Base-by-base conservation (phyloP, 2,797 vertebrate species). In the Catostomus latipinnis region DNA sequence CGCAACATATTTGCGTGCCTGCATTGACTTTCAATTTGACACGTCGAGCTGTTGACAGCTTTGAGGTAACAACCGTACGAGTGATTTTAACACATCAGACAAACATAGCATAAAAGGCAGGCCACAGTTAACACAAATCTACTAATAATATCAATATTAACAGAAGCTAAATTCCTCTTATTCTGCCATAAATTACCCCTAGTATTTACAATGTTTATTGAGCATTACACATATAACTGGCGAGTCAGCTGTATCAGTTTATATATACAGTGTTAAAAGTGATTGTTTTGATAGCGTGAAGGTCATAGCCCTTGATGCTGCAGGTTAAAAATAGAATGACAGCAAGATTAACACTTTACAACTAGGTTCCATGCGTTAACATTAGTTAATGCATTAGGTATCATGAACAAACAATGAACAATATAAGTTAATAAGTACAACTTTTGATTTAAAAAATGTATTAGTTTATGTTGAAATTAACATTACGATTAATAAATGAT, bases 281-380 rank as follows among this genome's bases (percentile, higher is more conserved):
- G 71, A 65, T 78, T 22, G 62, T 81, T 84, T 69, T 84, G 81
- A 82, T 84, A 83, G 85, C 57, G 60, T 82, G 74, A 83, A 72
- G 75, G 80, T 83, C 81, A 71, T 88, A 88, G 88, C 88, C 88
- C 88, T 89, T 81, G 58, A 80, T 84, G 76, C 68, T 34, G 62
- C 34, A 60, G 57, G 76, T 11, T 50, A 54, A 13, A 77, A 72
- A 81, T 18, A 67, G 9, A 71, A 54, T 67, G 14, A 65, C 8
- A 71, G n/a, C 49, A 3, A 34, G 16, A 75, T 10, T 34, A 34
- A 34, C 34, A 34, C 34, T 34, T 34, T 34, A 34, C 34, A 34
- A 34, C 2, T 3, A 34, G 34, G 34, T 34, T 34, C 34, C 34
- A 34, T 34, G 34, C 34, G 34, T 34, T 34, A 34, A 34, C 2